Evolutionary conservation across 2,888 invertebrate species (phyloP), one percentile per base, ranked within the genome.

Genomic region (Ichneumoninae sp.): DNA sequence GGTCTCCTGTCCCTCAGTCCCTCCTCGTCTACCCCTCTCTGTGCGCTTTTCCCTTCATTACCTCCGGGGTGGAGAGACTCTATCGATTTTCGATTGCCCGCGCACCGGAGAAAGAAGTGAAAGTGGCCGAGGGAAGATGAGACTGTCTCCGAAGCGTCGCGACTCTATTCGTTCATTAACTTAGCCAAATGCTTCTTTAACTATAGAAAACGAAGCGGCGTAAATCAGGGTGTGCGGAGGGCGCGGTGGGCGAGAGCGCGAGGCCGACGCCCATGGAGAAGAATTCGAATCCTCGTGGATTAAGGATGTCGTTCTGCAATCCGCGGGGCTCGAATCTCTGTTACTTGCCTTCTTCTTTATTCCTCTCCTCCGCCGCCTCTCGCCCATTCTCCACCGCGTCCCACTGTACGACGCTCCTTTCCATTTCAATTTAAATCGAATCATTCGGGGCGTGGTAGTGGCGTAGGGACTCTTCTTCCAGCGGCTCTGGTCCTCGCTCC

Each of bases 391-490:
- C 71, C 33, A 52, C n/a, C 40, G 52, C 40, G 73, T 54, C 63
- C 63, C 54, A 57, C 70, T 52, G 68, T 16, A 26, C 75, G 36
- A 73, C 70, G 73, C 60, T 82, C 83, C 84, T 84, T 87, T 88
- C 87, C 85, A 88, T 88, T 88, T 88, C 87, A 87, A 88, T 87
- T 86, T 87, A 87, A 88, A 87, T 88, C 88, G 87, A 87, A 88
- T 88, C 87, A 88, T 87, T 87, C 81, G 86, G 86, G 87, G 87
- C 86, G 88, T 88, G 86, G 87, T 85, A 50, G 52, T 22, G 30
- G 66, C 22, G 13, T 40, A 47, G 75, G 75, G 73, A 44, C 75
- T 70, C 75, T 74, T 75, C 52, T 63, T 63, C 75, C 50, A 52
- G 63, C 36, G 19, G 66, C 54, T 22, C 60, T 69, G 47, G 54